These are phyloP conservation scores for Dasypus novemcinctus DNA, from an alignment of 2,113 vertebrate genomes.

Conservation along the genomic window DNA sequence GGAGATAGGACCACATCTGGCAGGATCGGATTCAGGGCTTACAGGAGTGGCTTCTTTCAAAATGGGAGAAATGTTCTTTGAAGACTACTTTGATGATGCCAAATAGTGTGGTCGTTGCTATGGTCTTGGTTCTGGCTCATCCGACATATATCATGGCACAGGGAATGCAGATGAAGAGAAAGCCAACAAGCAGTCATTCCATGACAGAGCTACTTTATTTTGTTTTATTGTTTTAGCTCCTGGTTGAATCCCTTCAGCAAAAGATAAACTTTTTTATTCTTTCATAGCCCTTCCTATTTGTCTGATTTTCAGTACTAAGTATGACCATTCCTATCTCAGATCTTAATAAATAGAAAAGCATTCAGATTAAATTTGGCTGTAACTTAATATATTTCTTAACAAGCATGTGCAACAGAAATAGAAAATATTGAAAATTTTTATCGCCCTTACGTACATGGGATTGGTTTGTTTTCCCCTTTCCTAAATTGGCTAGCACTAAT, in stretches of 20 bases:
- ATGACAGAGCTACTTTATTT: slow-evolving; percentile 65
- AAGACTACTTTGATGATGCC: too few species aligned
- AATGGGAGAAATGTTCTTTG: too few species aligned
- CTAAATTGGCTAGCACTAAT: slow-evolving; percentile 76
- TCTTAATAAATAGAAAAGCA: too few species aligned
- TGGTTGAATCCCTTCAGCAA: slow-evolving; percentile 79
- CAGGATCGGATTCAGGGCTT: too few species aligned
- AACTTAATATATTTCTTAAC: slow-evolving; percentile 69
- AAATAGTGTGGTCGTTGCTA: slow-evolving; percentile 80
- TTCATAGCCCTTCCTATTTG: slow-evolving; percentile 68
- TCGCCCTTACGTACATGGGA: slow-evolving; percentile 65
- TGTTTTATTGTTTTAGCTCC: slow-evolving; percentile 76
- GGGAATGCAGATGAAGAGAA: slow-evolving; percentile 95
- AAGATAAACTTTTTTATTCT: slow-evolving; percentile 65
- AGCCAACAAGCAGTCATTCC: slow-evolving; percentile 95
- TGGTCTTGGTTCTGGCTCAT: slow-evolving; percentile 92
- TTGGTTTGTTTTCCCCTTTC: slow-evolving; percentile 65
- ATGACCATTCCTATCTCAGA: too few species aligned
- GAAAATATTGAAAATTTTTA: slow-evolving; percentile 74
- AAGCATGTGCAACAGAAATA: slow-evolving; percentile 74
- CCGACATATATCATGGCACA: slow-evolving; percentile 94
- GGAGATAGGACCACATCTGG: slow-evolving; percentile 93
- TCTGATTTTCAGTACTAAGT: too few species aligned
- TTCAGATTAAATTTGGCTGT: background rate
- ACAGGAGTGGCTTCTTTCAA: too few species aligned